A percentile compares a stretch with the other conserved stretches of the same genome.
Evolutionary conservation across 2,888 invertebrate genomes (phyloP).

Genomic region (Drosophila mulleri): DNA sequence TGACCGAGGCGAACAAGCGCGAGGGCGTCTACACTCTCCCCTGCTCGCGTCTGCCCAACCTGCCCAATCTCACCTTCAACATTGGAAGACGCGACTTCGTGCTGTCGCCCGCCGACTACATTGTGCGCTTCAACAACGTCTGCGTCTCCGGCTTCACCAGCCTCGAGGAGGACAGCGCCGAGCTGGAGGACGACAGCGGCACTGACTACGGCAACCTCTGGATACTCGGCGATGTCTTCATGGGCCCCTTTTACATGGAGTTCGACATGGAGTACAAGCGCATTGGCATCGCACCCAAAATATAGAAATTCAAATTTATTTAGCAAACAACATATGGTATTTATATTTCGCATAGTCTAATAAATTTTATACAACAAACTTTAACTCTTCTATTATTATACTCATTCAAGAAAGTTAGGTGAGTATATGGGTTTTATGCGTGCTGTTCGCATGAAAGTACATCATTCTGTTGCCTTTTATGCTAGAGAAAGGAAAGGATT

Average conservation of each 20-base stretch:
- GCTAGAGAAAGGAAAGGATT: too few species aligned
- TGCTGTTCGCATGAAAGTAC: too few species aligned
- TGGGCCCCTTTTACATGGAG: conserved; percentile 96
- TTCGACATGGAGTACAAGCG: conserved; percentile 94
- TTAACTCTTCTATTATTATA: too few species aligned
- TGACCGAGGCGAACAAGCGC: conserved; percentile 17
- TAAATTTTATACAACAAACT: neutral
- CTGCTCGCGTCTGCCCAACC: conserved; percentile 90
- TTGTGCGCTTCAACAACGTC: conserved; percentile 87
- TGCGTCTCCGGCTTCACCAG: conserved; percentile 96
- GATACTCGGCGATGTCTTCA: conserved; percentile 98
- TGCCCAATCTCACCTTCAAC: conserved; percentile 91
- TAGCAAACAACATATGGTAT: neutral
- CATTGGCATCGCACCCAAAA: conserved; percentile 92
- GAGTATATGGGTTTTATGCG: too few species aligned
- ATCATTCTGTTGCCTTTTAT: too few species aligned
- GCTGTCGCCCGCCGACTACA: conserved; percentile 92
- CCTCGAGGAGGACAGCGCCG: conserved; percentile 87
- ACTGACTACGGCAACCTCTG: conserved; percentile 87
- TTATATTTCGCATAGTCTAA: neutral
- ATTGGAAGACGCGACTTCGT: conserved; percentile 90
- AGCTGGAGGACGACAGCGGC: conserved; percentile 22
- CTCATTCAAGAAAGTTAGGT: too few species aligned
- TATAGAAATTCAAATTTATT: neutral
- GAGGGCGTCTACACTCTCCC: conserved; percentile 92